Evolutionary conservation across 2,888 invertebrate species (phyloP), one percentile per base, ranked within the genome.

Genomic region (Lasioglossum calceatum): DNA sequence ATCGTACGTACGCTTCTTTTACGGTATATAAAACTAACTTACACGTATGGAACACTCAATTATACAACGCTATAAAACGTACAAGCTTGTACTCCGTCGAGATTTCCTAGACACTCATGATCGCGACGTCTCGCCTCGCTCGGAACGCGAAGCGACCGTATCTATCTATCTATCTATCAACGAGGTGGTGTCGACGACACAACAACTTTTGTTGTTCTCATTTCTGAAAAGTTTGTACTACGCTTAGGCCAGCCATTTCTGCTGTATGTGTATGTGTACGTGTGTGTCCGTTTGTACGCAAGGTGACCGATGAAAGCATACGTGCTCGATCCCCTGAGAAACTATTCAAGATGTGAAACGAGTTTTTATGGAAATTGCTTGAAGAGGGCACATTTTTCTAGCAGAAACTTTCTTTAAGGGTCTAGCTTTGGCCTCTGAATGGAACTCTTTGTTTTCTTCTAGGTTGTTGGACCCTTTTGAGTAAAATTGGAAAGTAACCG

Each of bases 161-260:
- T 78, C 64, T 64, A 70, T 39, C 70, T 70, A 70, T 39, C 70
- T 70, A 70, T 36, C 39, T 39, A 44, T 54, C 74, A 72, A 76
- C 44, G 70, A 36, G 74, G 42, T 72, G n/a, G 76, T 76, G 72
- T 73, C 61, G 76, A 58, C 78, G 42, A 80, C 64, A 73, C 72
- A 77, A 74, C 54, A 73, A 47, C 23, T 44, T 32, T 58, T 75
- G 36, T 54, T 79, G 16, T 70, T 70, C 23, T 84, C 75, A 71
- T 82, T 81, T 79, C 39, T 82, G n/a, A 82, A 90, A 86, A 90
- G 87, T 91, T 91, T 91, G 91, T 91, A 91, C 91, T 91, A 92
- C 85, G 78, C 89, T 91, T 91, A 91, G 91, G 91, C 91, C 92
- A 91, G 87, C 86, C 83, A 87, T 87, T 84, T 84, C 73, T 80